Conservation (phyloP, 2,888 invertebrate genomes). For the Fissipunctia ypsillon region DNA sequence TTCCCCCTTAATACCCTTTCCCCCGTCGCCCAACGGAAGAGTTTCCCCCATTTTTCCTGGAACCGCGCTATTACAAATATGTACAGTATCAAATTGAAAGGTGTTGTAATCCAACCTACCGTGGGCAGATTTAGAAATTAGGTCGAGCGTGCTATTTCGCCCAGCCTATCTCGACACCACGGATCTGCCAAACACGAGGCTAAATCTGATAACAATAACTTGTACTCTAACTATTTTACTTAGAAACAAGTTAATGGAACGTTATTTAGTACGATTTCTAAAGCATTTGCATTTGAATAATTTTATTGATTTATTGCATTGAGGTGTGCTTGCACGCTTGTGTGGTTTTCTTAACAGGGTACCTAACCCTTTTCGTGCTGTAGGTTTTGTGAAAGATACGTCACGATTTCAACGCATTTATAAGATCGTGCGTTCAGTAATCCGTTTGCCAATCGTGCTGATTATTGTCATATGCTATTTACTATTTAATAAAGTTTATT, state of each 20-base stretch:
- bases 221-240: constrained; percentile 45
- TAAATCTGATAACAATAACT: constrained; percentile 65
- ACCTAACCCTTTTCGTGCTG: constrained; percentile 27
- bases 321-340: constrained; percentile 24
- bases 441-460: background rate
- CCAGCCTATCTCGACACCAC: constrained; percentile 50
- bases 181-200: constrained; percentile 61
- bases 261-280: constrained; percentile 44
- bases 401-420: constrained; percentile 24
- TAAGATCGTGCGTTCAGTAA: background rate
- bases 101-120: constrained; percentile 66
- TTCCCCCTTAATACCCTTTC: constrained; percentile 24
- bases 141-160: constrained; percentile 71
- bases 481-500: background rate
- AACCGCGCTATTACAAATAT: constrained; percentile 48
- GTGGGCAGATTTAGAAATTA: constrained; percentile 72
- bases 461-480: background rate
- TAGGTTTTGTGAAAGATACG: background rate
- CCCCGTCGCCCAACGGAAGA: constrained; percentile 16
- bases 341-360: constrained; percentile 14
- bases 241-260: constrained; percentile 45
- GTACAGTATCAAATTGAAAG: constrained; percentile 69
- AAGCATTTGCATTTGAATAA: constrained; percentile 56
- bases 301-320: constrained; percentile 49
- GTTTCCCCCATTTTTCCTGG: constrained; percentile 41